phyloP scores from a whole-genome alignment of 2,888 invertebrate genomes.

The Amphipoea oculea region DNA sequence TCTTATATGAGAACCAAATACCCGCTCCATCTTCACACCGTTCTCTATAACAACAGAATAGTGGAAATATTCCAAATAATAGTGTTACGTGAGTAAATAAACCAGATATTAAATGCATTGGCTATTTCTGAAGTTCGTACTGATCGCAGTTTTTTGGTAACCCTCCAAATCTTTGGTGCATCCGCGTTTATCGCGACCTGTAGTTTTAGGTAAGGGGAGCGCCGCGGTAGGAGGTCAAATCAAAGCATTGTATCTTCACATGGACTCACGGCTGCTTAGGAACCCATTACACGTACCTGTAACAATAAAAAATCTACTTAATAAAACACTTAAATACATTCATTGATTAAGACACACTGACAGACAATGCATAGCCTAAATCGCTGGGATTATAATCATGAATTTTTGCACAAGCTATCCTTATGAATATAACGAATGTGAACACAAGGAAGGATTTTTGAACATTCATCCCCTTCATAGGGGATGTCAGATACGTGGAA shows the following conservation, averaged over 20 bases:
- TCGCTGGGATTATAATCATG: too few species aligned
- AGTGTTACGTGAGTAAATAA: slow-evolving; percentile 19
- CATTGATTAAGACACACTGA: too few species aligned
- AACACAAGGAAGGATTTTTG: too few species aligned
- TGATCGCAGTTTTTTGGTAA: slow-evolving; percentile 29
- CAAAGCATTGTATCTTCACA: background rate
- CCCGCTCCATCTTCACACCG: too few species aligned
- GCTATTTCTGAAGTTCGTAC: slow-evolving; percentile 26
- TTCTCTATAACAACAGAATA: background rate
- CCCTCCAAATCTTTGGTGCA: slow-evolving; percentile 41
- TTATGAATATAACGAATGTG: background rate
- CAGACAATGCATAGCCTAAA: too few species aligned
- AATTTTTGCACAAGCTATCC: too few species aligned
- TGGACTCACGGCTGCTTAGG: too few species aligned
- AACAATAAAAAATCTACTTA: background rate
- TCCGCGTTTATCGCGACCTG: background rate
- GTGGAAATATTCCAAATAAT: slow-evolving; percentile 39
- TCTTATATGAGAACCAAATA: too few species aligned
- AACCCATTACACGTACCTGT: background rate
- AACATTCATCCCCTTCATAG: too few species aligned
- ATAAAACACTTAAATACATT: background rate
- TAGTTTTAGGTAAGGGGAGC: background rate
- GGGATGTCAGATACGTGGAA: too few species aligned
- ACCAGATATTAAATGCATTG: slow-evolving; percentile 39
- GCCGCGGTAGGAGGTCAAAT: background rate